phyloP scores from a whole-genome alignment of 2,113 vertebrate genomes.

The Cricetomys ansorgei region DNA sequence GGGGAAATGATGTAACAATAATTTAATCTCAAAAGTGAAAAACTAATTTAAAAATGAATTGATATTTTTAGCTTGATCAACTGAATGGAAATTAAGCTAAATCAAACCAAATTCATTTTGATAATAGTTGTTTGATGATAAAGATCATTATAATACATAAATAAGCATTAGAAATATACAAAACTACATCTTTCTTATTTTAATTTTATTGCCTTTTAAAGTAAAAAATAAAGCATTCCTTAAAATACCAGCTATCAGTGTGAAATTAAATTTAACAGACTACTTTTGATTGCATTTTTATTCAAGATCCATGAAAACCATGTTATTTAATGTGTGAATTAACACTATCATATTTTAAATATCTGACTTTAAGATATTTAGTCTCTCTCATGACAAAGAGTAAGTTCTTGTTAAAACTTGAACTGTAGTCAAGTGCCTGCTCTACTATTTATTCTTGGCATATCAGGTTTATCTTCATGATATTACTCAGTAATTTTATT shows the following conservation, averaged over 20 bases:
- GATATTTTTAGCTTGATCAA: not conserved
- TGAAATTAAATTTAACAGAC: not conserved
- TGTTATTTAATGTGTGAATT: not conserved
- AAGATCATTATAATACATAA: not conserved
- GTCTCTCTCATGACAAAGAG: slow-evolving; percentile 23
- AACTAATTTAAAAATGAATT: not conserved
- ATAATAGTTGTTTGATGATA: not conserved
- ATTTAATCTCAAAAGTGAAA: not conserved
- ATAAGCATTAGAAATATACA: not conserved
- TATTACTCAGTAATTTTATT: slow-evolving; percentile 40
- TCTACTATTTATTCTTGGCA: not conserved
- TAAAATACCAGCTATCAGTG: not conserved
- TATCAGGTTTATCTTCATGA: slow-evolving; percentile 9
- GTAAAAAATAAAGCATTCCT: not conserved
- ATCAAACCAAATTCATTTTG: not conserved
- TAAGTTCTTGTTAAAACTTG: not conserved
- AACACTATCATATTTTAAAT: not conserved
- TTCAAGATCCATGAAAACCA: not conserved
- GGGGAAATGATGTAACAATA: not conserved
- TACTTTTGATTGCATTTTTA: not conserved
- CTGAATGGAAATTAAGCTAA: not conserved
- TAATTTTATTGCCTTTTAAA: not conserved
- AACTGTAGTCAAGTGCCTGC: not conserved
- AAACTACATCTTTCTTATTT: not conserved
- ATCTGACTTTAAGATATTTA: not conserved